These are phyloP conservation scores for Callocephalon fimbriatum DNA, from an alignment of 2,113 vertebrate genomes.

Conservation along the genomic window DNA sequence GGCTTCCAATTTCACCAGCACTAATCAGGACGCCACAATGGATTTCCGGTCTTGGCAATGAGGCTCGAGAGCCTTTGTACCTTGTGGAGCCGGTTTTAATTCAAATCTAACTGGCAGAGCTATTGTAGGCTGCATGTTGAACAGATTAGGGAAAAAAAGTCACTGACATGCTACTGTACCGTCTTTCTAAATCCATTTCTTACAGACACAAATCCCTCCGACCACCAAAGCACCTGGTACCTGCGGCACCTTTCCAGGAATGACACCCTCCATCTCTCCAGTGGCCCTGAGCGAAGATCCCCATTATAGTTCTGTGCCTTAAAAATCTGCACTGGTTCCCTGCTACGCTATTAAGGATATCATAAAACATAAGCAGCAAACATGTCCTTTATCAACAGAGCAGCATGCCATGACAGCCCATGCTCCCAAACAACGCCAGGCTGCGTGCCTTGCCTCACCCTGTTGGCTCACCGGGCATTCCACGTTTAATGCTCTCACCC, in stretches of 20 bases:
- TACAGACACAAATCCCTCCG: neutral
- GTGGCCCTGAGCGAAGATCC: neutral
- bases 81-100: constrained; percentile 29
- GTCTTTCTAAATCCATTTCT: constrained; percentile 9
- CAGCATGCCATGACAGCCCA: fast-evolving
- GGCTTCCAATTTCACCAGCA: constrained; percentile 66
- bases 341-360: neutral
- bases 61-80: constrained; percentile 24
- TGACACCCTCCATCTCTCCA: neutral
- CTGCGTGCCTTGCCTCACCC: fast-evolving
- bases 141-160: neutral
- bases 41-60: constrained; percentile 15
- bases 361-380: neutral
- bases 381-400: neutral
- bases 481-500: neutral
- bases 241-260: neutral
- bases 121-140: neutral
- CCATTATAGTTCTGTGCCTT: neutral
- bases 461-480: neutral
- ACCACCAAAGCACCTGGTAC: neutral
- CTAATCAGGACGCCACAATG: constrained; percentile 59
- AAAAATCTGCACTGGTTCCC: neutral
- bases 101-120: constrained; percentile 28
- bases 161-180: neutral
- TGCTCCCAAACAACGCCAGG: fast-evolving